Conservation (phyloP, 2,888 invertebrate species). For the Erebia epiphron region DNA sequence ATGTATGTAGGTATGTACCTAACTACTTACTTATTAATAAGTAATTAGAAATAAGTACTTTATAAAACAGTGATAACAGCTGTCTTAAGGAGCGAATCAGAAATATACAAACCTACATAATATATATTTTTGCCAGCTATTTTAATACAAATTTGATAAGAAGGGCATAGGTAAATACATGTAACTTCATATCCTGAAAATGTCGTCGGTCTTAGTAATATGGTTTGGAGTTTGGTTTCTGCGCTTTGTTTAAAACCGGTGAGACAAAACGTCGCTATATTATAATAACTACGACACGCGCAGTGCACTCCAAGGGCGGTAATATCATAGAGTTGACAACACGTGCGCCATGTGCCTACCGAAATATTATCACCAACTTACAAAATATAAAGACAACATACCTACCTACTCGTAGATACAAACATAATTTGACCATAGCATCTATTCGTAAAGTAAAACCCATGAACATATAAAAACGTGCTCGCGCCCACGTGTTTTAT, state of each 20-base stretch:
- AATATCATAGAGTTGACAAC: conserved; percentile 47
- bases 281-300: conserved; percentile 67
- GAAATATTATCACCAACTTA: conserved; percentile 25
- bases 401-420: not conserved
- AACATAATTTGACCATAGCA: not conserved
- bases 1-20: no score
- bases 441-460: not conserved
- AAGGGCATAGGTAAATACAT: no score
- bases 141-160: no score
- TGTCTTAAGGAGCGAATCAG: no score
- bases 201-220: no score
- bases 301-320: conserved; percentile 56
- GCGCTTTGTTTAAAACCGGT: conserved; percentile 56
- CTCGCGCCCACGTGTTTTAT: conserved; percentile 1
- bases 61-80: no score
- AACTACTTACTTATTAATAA: no score
- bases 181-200: no score
- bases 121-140: no score
- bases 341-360: conserved; percentile 48
- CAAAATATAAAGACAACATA: conserved; percentile 4
- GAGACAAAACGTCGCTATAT: conserved; percentile 59
- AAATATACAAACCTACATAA: no score
- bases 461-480: not conserved
- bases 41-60: no score
- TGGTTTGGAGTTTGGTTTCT: conserved; percentile 57